Base-by-base conservation (phyloP, 2,113 vertebrate species). In the Sebastes schlegelii region DNA sequence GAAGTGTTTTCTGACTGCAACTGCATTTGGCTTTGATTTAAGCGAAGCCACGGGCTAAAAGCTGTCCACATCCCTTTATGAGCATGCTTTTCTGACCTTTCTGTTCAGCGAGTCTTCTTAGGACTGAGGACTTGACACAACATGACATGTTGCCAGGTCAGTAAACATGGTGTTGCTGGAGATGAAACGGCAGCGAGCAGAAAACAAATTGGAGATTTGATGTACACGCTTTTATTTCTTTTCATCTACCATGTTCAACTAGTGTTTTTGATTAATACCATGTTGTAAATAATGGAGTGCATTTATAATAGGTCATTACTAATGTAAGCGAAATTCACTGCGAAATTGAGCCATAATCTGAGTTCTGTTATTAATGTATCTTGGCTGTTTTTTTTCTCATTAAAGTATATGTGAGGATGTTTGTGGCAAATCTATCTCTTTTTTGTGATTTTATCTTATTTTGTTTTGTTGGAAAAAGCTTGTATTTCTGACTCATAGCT, bases 131-230 rank as follows among this genome's bases (percentile, higher is more conserved):
- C 87, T 93, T 96, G 94, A 96, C 94, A 93, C 91, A 94, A 95
- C 74, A 92, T 92, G 94, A 95, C 94, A 95, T 91, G 91, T 93
- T 94, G 92, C 93, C 94, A 95, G 93, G 92, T 94, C 94, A 95
- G 91, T 92, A 94, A 94, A 93, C 93, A 94, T 89, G 90, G 88
- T 89, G 90, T 90, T 91, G 84, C 76, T 80, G 82, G 74, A 91
- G 79, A 92, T 81, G 86, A 87, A 91, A 76, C 73, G 77, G 78
- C 70, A 82, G 68, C 10, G 26, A 73, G 78, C 57, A 63, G 64
- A 86, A 89, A 74, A 77, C 79, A 89, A 89, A 82, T 80, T 83
- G 51, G 21, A 77, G 61, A 76, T 75, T 74, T 73, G n/a, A 63
- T 69, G 71, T 60, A 34, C 34, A 34, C 0, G 49, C 43, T 67